Base-by-base conservation (phyloP, 2,888 invertebrate genomes). In the Boloria selene region DNA sequence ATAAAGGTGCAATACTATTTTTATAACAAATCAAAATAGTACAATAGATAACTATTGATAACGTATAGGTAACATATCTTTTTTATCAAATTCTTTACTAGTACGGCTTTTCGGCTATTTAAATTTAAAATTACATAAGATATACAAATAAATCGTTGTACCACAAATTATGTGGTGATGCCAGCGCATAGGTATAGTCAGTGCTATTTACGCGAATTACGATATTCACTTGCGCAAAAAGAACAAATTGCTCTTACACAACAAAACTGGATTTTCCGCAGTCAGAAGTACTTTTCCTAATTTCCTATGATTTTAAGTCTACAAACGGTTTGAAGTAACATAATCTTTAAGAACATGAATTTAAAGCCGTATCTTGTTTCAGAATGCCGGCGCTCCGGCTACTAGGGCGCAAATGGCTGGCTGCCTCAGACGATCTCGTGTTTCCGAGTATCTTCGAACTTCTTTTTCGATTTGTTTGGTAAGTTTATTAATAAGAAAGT, bases 401-500 rank as follows among this genome's bases (percentile, higher is more conserved):
- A 73, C 97, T 97, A 85, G 96, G 96, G 79, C 94, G 98, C 83
- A 96, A 97, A 90, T 98, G 98, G 98, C 94, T 96, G 78, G 96
- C 97, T 77, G 97, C 96, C 78, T 96, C 97, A 75, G 98, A 98
- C 90, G 98, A 98, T 88, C 95, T 98, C 80, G 97, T 98, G 53
- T 97, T 97, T 85, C 97, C 97, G 44, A 96, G 96, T 81, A 93
- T 96, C 72, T 95, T 96, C 84, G 96, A 96, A 87, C 93, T 96
- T 67, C 93, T 95, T 70, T 94, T 95, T 78, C 92, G 96, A 81
- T 89, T 95, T 76, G 93, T 95, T 76, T 96, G 96, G 96, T 95
- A 85, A 88, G 93, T 82, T 49, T 42, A n/a, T 61, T 59, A 42
- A 44, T 22, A 52, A 61, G 18, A 49, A 59, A 31, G 13, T 38